A percentile compares a stretch with the other conserved stretches of the same genome.
These are phyloP conservation scores for Polydrusus pterygomalis DNA, from an alignment of 2,888 invertebrate species.

Conservation along the genomic window DNA sequence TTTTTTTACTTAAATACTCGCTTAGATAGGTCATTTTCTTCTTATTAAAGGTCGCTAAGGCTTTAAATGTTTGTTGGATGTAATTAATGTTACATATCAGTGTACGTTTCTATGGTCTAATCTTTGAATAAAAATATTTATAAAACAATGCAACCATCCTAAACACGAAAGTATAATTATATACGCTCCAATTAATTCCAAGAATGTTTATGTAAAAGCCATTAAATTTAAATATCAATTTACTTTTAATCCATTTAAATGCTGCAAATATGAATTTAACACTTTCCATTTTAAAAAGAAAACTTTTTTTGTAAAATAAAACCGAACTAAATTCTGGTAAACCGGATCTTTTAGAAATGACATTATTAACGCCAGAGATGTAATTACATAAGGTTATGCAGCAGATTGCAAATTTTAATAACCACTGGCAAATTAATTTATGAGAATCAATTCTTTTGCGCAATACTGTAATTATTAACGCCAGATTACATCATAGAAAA, in stretches of 20 bases:
- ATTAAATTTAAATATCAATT: not conserved
- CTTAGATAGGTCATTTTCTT: too few species aligned
- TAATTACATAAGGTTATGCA: too few species aligned
- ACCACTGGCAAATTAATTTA: too few species aligned
- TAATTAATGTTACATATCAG: too few species aligned
- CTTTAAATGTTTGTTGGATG: too few species aligned
- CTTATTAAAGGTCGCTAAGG: too few species aligned
- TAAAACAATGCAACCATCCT: constrained; percentile 52
- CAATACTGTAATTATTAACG: too few species aligned
- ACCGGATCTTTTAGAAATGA: not conserved
- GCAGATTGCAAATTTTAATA: too few species aligned
- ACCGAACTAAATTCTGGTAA: not conserved
- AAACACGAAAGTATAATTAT: not conserved
- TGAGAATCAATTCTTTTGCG: too few species aligned
- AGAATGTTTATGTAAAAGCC: constrained; percentile 1
- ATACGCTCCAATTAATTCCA: not conserved
- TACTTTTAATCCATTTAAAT: not conserved
- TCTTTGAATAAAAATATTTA: not conserved
- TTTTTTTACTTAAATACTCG: too few species aligned
- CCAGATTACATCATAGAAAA: too few species aligned
- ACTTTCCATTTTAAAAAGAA: constrained; percentile 20
- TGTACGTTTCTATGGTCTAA: not conserved
- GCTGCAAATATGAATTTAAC: constrained; percentile 1
- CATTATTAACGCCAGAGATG: too few species aligned
- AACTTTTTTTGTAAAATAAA: not conserved